A percentile compares a stretch with the other conserved stretches of the same genome.
These are phyloP conservation scores for Sarcophaga rosellei DNA, from an alignment of 2,888 invertebrate species.

Conservation along the genomic window DNA sequence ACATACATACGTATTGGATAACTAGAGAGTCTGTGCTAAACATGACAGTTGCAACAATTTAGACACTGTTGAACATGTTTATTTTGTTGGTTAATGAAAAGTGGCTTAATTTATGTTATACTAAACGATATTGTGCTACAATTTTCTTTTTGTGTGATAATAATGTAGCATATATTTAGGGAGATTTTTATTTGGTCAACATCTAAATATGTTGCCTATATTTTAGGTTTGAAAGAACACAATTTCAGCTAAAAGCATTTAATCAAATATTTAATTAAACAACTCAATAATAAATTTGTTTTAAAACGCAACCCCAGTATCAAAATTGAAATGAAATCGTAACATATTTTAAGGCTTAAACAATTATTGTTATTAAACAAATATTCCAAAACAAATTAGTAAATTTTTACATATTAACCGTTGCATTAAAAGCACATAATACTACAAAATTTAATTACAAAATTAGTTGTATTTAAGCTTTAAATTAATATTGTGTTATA, in stretches of 20 bases:
- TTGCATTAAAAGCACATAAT: too few species aligned
- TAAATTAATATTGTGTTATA: too few species aligned
- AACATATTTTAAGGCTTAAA: not conserved
- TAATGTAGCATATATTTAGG: not conserved
- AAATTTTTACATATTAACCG: too few species aligned
- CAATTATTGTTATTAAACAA: not conserved
- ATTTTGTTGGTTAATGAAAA: slow-evolving; percentile 39
- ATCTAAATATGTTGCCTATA: too few species aligned
- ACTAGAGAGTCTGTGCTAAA: slow-evolving; percentile 43
- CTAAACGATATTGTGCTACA: not conserved
- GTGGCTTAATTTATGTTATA: slow-evolving; percentile 3
- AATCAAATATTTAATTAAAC: too few species aligned
- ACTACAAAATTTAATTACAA: too few species aligned
- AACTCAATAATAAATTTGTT: too few species aligned
- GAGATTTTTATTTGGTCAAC: not conserved
- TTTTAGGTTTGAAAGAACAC: too few species aligned
- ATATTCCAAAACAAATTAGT: too few species aligned
- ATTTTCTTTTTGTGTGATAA: not conserved
- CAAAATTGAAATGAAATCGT: not conserved
- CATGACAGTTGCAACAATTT: slow-evolving; percentile 56
- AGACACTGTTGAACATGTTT: slow-evolving; percentile 19
- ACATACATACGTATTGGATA: not conserved
- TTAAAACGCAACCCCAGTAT: not conserved
- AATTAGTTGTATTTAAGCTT: too few species aligned
- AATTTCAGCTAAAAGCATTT: too few species aligned